Percentiles rank a stretch among this genome's conserved stretches.
phyloP scores from a whole-genome alignment of 1,140 invertebrate genomes.

The Drosophila eugracilis region DNA sequence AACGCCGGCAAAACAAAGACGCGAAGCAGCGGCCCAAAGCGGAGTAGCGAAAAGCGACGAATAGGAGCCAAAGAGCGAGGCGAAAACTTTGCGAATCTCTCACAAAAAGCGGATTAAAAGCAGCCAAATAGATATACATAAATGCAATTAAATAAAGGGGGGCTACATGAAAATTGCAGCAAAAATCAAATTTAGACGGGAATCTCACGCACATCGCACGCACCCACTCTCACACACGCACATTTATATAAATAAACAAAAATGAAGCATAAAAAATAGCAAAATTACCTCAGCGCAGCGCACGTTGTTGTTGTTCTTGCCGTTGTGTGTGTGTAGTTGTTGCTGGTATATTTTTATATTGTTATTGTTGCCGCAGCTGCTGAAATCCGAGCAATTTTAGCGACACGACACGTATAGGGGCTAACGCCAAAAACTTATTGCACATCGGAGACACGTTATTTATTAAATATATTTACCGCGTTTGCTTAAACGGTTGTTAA shows the following conservation, averaged over 20 bases:
- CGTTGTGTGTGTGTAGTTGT: slow-evolving; percentile 65
- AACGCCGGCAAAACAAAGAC: slow-evolving; percentile 81
- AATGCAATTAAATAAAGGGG: slow-evolving; percentile 29
- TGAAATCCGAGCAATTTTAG: slow-evolving; percentile 36
- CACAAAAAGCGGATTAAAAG: slow-evolving; percentile 15
- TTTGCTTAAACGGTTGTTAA: slow-evolving; percentile 35
- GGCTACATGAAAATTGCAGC: slow-evolving; percentile 48
- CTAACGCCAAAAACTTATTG: slow-evolving; percentile 41
- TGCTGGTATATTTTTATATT: slow-evolving; percentile 47
- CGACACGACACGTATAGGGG: slow-evolving; percentile 43
- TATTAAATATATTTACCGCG: no score
- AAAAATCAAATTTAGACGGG: slow-evolving; percentile 58
- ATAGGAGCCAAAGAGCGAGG: slow-evolving; percentile 1
- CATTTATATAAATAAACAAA: slow-evolving; percentile 73
- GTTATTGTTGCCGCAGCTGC: slow-evolving; percentile 70
- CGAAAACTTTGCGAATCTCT: slow-evolving; percentile 36
- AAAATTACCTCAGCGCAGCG: slow-evolving; percentile 80
- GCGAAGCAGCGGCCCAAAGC: slow-evolving; percentile 62
- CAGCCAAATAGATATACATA: slow-evolving; percentile 20
- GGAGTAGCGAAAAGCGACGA: slow-evolving; percentile 38
- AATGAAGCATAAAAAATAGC: slow-evolving; percentile 73
- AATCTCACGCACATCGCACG: slow-evolving; percentile 38
- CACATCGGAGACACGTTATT: slow-evolving; percentile 38
- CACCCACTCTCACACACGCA: slow-evolving; percentile 17
- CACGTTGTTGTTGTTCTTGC: slow-evolving; percentile 47